Evolutionary conservation across 2,797 vertebrate genomes (phyloP).

Genomic region (Hirundo rustica): DNA sequence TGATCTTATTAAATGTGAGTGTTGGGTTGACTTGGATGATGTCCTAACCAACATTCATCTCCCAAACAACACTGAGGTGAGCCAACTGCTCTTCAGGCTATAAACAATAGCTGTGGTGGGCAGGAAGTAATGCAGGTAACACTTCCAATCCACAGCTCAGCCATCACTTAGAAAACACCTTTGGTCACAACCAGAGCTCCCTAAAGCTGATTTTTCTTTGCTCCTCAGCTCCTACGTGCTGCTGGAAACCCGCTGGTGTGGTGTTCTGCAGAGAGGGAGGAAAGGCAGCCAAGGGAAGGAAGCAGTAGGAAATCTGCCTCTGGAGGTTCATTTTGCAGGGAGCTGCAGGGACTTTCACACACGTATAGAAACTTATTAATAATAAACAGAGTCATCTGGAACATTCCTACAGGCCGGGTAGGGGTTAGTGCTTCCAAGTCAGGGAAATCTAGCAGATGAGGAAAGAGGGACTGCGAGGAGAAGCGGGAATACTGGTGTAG

Average conservation of each 20-base stretch:
- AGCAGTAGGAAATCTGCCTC: background rate
- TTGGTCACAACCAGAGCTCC: background rate
- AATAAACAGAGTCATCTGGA: background rate
- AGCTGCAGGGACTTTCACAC: conserved; percentile 9
- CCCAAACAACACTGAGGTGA: background rate
- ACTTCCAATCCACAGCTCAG: background rate
- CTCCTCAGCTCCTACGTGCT: background rate
- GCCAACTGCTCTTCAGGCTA: background rate
- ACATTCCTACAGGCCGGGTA: fast-evolving
- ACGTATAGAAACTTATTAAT: background rate
- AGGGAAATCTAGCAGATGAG: background rate
- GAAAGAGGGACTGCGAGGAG: background rate
- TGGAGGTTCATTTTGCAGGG: background rate
- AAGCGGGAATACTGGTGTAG: fast-evolving
- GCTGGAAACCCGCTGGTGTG: background rate
- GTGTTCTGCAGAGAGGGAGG: background rate
- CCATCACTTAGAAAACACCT: background rate
- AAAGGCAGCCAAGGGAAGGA: background rate
- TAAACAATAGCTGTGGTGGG: background rate
- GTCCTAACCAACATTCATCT: background rate
- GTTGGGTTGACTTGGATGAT: background rate
- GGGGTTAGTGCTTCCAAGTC: background rate
- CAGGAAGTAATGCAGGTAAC: background rate
- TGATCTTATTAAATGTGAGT: background rate
- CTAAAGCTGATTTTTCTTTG: background rate